Base-by-base conservation (phyloP, 1,140 invertebrate genomes). In the Schlechtendalia chinensis region DNA sequence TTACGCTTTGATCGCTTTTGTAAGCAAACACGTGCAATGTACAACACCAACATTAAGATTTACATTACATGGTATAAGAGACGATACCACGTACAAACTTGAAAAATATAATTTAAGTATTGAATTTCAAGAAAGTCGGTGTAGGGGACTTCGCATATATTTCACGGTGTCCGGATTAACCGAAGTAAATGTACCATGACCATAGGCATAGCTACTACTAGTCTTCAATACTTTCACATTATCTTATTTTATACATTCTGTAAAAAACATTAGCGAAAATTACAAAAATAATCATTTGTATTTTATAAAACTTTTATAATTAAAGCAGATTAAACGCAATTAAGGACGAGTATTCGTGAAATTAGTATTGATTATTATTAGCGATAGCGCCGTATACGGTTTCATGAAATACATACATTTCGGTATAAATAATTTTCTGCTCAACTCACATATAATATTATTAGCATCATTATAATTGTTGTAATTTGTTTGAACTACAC, bases 181-280 rank as follows among this genome's bases (percentile, higher is more conserved):
- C 19, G n/a, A 39, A 65, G 29, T 65, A 39, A n/a, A 65, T 19
- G 61, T 65, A 65, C 61, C 61, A 29, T 65, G 17, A 65, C 61
- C 29, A 39, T 24, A 65, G 17, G 24, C 8, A 29, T 63, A 29
- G 8, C 19, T 61, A 3, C 22, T 6, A 61, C 59, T 61, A 17
- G 45, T 58, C 5, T n/a, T n/a, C n/a, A n/a, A 16, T 29, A 24
- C 27, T 17, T 58, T 14, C n/a, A 24, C 24, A 29, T 12, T 61
- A 14, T 61, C 0, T 61, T 29, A 5, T 17, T 61, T 61, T 29
- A 14, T 61, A 1, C 5, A n/a, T 29, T 29, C 6, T 29, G 24
- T 5, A 17, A 17, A 1, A 17, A 19, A 61, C n/a, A n/a, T n/a
- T n/a, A n/a, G n/a, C n/a, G n/a, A n/a, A n/a, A n/a, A n/a, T n/a